A percentile compares a stretch with the other conserved stretches of the same genome.
Conservation (phyloP, 2,797 vertebrate genomes). For the Poeciliopsis gracilis region DNA sequence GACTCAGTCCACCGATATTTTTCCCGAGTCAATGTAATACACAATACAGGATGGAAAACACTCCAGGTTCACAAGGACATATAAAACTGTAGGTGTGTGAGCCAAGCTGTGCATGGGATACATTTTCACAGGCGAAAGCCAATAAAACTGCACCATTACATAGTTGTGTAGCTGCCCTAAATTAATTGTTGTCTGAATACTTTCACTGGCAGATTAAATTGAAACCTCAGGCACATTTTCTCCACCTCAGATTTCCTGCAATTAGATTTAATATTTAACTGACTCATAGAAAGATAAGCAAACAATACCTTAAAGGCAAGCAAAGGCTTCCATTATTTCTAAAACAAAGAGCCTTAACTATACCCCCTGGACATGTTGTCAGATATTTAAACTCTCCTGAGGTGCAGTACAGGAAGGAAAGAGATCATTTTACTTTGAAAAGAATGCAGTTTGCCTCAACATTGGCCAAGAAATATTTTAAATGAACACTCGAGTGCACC, state of each 20-base stretch:
- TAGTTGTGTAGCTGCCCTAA: conserved; percentile 42
- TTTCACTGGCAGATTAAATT: conserved; percentile 17
- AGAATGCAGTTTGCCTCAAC: background rate
- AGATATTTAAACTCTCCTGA: background rate
- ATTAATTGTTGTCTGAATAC: conserved; percentile 29
- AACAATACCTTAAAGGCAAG: background rate
- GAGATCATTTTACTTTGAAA: background rate
- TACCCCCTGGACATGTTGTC: background rate
- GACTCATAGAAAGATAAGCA: conserved; percentile 2
- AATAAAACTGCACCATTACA: conserved; percentile 50
- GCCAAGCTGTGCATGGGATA: conserved; percentile 31
- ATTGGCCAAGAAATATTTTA: background rate
- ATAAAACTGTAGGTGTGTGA: conserved; percentile 58
- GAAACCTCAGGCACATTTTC: conserved; percentile 24
- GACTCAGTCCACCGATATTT: conserved; percentile 3
- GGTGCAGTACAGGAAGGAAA: conserved; percentile 7
- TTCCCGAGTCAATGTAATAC: background rate
- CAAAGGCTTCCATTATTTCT: background rate
- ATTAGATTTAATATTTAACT: conserved; percentile 16
- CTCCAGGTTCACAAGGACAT: conserved; percentile 45
- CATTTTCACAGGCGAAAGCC: conserved; percentile 50
- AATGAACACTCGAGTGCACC: background rate
- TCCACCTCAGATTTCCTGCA: background rate
- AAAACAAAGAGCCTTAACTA: conserved; percentile 3
- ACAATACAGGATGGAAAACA: conserved; percentile 28